A percentile compares a stretch with the other conserved stretches of the same genome.
Conservation (phyloP, 2,888 invertebrate genomes). For the Seira sanloemensis region DNA sequence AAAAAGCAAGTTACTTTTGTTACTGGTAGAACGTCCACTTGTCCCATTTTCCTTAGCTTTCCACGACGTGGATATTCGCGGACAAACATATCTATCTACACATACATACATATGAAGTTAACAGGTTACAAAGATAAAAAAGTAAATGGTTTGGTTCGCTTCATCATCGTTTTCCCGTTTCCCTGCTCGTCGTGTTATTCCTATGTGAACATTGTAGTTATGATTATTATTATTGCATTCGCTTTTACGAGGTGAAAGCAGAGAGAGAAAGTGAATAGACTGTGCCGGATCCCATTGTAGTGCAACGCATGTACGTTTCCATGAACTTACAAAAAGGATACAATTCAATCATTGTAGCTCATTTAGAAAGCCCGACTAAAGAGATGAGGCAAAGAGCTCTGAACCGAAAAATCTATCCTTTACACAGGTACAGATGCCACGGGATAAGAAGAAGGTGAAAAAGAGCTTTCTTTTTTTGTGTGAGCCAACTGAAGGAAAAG, state of each 20-base stretch:
- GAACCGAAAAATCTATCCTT: background rate
- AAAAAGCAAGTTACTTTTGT: background rate
- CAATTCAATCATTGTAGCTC: slow-evolving; percentile 8
- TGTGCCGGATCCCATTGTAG: too few species aligned
- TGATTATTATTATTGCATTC: slow-evolving; percentile 1
- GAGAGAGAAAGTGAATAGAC: background rate
- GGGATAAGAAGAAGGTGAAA: background rate
- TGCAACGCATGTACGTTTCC: too few species aligned
- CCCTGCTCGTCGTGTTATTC: background rate
- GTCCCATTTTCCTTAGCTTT: too few species aligned
- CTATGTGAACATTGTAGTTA: background rate
- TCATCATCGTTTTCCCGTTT: background rate
- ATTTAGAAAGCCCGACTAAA: background rate
- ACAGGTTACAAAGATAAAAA: too few species aligned
- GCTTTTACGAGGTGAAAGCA: slow-evolving; percentile 12
- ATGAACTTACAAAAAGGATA: too few species aligned
- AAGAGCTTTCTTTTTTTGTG: background rate
- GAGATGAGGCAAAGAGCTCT: too few species aligned
- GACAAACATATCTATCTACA: too few species aligned
- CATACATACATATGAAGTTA: too few species aligned
- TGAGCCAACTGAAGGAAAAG: too few species aligned
- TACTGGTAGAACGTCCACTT: too few species aligned
- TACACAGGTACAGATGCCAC: background rate
- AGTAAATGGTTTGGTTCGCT: too few species aligned
- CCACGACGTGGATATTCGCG: too few species aligned